Evolutionary conservation across 64 coral and sea anemone species (phyloP).

Genomic region (Pachyseris speciosa): DNA sequence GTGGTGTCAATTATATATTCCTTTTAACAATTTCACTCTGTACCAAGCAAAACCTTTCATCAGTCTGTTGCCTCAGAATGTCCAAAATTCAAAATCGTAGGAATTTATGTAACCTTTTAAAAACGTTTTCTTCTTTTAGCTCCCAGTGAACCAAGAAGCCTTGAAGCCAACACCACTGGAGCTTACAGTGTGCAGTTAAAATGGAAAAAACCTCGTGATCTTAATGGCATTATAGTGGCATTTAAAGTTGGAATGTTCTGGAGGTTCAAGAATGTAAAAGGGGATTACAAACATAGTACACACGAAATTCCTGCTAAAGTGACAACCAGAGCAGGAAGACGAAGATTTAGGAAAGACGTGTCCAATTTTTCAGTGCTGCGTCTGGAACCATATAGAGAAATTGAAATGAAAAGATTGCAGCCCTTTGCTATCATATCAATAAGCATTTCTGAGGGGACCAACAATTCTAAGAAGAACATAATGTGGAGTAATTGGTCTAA

Average conservation of each 20-base stretch:
- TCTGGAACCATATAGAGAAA: slow-evolving; percentile 41
- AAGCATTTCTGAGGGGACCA: slow-evolving; percentile 79
- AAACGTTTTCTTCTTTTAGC: slow-evolving; percentile 53
- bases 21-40: too few species aligned
- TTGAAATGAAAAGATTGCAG: slow-evolving; percentile 55
- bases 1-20: too few species aligned
- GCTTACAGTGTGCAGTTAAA: slow-evolving; percentile 26
- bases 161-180: slow-evolving; percentile 64
- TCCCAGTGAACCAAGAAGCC: slow-evolving; percentile 59
- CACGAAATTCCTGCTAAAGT: slow-evolving; percentile 55
- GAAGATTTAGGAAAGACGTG: not conserved
- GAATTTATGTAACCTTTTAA: too few species aligned
- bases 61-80: too few species aligned
- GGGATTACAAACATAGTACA: slow-evolving; percentile 10
- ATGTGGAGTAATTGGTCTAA: slow-evolving; percentile 82
- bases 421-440: slow-evolving; percentile 77
- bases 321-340: slow-evolving; percentile 4
- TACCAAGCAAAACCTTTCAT: too few species aligned
- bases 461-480: not conserved
- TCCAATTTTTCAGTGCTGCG: not conserved
- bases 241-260: slow-evolving; percentile 74
- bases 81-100: too few species aligned
- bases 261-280: slow-evolving; percentile 58
- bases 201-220: slow-evolving; percentile 61
- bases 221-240: slow-evolving; percentile 68